These are phyloP conservation scores for Hypsibius dujardini DNA, from an alignment of 1,140 invertebrate species.

Conservation along the genomic window DNA sequence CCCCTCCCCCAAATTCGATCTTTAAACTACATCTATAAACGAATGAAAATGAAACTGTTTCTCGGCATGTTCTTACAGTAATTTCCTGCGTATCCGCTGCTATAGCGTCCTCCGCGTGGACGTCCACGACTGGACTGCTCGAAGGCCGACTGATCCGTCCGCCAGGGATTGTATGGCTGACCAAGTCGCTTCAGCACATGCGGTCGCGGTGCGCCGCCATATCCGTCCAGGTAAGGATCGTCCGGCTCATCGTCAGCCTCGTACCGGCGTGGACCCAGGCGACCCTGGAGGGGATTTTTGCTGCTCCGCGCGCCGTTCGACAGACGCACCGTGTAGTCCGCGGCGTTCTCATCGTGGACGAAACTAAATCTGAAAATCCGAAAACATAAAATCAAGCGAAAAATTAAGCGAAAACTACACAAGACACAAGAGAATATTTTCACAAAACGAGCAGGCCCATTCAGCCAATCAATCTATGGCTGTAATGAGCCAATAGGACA, in stretches of 20 bases:
- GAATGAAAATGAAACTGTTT: not conserved
- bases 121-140: not conserved
- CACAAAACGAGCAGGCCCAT: too few relatives aligned
- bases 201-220: too few relatives aligned
- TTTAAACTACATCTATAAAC: too few relatives aligned
- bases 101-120: not conserved
- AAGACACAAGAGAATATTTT: too few relatives aligned
- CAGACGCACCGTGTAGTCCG: not conserved
- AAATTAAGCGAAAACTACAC: not conserved
- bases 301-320: not conserved
- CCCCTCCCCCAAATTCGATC: too few relatives aligned
- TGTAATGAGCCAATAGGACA: too few relatives aligned
- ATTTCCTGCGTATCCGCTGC: not conserved
- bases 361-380: not conserved
- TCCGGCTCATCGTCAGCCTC: not conserved
- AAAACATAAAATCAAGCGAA: not conserved
- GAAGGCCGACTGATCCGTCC: not conserved
- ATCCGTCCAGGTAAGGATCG: not conserved
- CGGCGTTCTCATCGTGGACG: not conserved
- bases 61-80: conserved; percentile 2
- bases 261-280: conserved; percentile 6
- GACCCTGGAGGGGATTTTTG: not conserved
- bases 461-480: too few relatives aligned
- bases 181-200: conserved; percentile 13
- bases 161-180: conserved; percentile 2